phyloP scores from a whole-genome alignment of 2,888 invertebrate genomes.

The Bruchidius siliquastri region DNA sequence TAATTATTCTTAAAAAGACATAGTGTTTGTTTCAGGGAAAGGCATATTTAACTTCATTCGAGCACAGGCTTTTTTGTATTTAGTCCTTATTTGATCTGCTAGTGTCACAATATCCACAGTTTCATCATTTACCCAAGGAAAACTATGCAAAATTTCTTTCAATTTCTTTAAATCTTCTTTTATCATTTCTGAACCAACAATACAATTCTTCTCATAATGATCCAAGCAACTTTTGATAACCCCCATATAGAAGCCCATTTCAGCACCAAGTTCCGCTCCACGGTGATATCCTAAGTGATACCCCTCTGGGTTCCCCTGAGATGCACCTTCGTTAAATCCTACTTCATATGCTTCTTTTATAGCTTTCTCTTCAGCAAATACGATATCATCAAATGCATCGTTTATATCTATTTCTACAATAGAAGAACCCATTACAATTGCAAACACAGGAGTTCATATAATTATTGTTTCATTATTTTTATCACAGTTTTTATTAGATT shows the following conservation, averaged over 20 bases:
- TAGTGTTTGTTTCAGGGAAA: conserved; percentile 53
- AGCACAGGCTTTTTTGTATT: conserved; percentile 66
- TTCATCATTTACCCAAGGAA: conserved; percentile 63
- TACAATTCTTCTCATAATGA: conserved; percentile 30
- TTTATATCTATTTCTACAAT: conserved; percentile 60
- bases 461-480: too few species aligned
- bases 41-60: conserved; percentile 57
- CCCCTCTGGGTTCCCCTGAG: conserved; percentile 62
- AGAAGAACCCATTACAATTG: neutral
- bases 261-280: conserved; percentile 70
- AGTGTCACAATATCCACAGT: conserved; percentile 60
- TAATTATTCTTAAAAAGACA: conserved; percentile 55
- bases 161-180: conserved; percentile 54
- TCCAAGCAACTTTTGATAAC: conserved; percentile 47
- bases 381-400: conserved; percentile 66
- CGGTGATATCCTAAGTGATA: conserved; percentile 74
- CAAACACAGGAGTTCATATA: too few species aligned
- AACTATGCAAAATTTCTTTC: conserved; percentile 55
- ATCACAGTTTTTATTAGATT: too few species aligned
- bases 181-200: conserved; percentile 52
- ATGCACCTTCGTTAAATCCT: conserved; percentile 60
- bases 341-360: conserved; percentile 61
- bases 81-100: conserved; percentile 60
- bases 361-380: conserved; percentile 64
- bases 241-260: conserved; percentile 71